These are phyloP conservation scores for Microchrysa polita DNA, from an alignment of 2,888 invertebrate genomes.

Conservation along the genomic window DNA sequence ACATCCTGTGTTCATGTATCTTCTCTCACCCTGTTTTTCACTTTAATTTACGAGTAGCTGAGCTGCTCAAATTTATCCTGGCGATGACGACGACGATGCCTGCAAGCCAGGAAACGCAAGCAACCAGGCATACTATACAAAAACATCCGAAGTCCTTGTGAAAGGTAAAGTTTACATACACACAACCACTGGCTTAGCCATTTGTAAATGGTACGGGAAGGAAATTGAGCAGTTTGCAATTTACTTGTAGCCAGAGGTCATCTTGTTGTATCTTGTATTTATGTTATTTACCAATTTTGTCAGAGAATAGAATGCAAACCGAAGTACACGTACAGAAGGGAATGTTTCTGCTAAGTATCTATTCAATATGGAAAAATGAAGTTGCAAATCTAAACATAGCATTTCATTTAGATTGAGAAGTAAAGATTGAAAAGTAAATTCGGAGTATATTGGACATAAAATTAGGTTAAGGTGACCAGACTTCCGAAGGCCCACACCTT, in stretches of 20 bases:
- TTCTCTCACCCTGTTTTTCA: neutral
- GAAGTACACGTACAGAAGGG: neutral
- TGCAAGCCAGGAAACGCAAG: neutral
- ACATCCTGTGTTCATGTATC: too few relatives aligned
- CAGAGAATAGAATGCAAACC: neutral
- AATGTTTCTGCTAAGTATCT: neutral
- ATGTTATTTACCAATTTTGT: neutral
- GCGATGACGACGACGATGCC: neutral
- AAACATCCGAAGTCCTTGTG: neutral
- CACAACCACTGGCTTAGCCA: neutral
- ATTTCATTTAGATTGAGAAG: too few relatives aligned
- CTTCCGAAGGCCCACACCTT: too few relatives aligned
- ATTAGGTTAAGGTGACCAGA: too few relatives aligned
- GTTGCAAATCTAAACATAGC: neutral
- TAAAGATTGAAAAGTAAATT: too few relatives aligned
- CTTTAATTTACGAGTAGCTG: neutral
- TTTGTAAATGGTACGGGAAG: neutral
- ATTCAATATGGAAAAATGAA: neutral
- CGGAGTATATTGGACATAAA: too few relatives aligned
- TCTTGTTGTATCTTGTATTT: neutral
- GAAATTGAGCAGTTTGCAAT: slow-evolving; percentile 28
- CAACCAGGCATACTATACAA: too few relatives aligned
- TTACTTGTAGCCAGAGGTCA: neutral
- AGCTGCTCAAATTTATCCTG: neutral
- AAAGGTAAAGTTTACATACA: neutral